These are phyloP conservation scores for Dolichallabes microphthalmus DNA, from an alignment of 2,113 vertebrate genomes.

Conservation along the genomic window DNA sequence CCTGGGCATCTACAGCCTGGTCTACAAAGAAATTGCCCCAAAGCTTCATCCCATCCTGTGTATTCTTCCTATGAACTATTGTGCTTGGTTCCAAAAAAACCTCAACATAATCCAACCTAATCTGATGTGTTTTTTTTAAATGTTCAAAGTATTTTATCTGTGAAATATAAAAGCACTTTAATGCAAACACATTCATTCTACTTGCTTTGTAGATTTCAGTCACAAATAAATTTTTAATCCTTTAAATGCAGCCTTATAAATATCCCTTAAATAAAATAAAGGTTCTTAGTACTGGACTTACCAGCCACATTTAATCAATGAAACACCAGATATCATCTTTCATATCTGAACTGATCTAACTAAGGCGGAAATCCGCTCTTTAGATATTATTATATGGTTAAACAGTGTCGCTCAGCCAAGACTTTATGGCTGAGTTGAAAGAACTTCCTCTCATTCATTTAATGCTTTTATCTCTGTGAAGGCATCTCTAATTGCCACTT, in stretches of 20 bases:
- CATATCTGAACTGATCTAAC: background rate
- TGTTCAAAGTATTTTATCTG: background rate
- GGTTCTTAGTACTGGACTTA: too few species aligned
- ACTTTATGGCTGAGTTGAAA: background rate
- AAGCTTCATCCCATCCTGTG: background rate
- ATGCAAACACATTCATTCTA: background rate
- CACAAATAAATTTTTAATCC: too few species aligned
- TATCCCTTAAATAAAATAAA: too few species aligned
- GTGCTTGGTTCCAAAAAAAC: background rate
- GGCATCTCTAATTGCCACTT: slow-evolving; percentile 11
- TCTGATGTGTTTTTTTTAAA: background rate
- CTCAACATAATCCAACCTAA: background rate
- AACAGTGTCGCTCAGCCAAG: background rate
- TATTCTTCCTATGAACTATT: background rate
- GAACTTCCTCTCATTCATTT: background rate
- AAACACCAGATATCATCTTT: background rate
- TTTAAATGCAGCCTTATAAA: too few species aligned
- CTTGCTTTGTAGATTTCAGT: background rate
- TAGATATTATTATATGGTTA: background rate
- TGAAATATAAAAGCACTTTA: background rate
- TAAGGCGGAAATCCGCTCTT: too few species aligned
- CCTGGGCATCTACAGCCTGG: background rate
- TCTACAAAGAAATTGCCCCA: background rate
- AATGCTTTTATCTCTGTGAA: slow-evolving; percentile 15
- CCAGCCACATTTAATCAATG: background rate